Conservation (phyloP, 2,113 vertebrate species). For the Suricata suricatta region DNA sequence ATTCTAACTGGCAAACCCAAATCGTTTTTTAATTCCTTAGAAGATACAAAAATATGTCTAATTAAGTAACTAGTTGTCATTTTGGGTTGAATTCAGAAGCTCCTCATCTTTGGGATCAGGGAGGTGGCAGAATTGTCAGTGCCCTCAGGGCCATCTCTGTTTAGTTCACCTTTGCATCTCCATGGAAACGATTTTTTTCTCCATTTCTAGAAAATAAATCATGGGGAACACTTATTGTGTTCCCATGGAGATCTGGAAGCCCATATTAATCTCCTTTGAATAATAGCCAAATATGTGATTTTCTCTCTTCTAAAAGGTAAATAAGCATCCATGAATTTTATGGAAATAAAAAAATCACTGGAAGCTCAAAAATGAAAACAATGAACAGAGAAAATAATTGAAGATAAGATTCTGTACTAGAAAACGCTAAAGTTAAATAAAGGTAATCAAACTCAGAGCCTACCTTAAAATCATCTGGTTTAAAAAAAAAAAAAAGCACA, state of each 20-base stretch:
- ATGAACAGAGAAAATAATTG: neutral
- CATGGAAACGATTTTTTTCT: slow-evolving; percentile 63
- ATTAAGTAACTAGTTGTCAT: neutral
- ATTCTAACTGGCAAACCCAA: neutral
- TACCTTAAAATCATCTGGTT: neutral
- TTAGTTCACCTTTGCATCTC: slow-evolving; percentile 62
- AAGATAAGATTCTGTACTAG: neutral
- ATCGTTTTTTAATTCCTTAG: neutral
- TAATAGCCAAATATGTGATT: slow-evolving; percentile 39
- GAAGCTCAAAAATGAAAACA: neutral
- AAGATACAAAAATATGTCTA: slow-evolving; percentile 6
- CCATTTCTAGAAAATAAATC: slow-evolving; percentile 55
- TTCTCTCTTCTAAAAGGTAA: neutral
- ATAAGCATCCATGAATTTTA: neutral
- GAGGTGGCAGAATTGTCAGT: neutral
- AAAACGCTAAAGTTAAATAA: neutral
- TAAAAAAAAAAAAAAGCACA: neutral
- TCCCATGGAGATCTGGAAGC: slow-evolving; percentile 65
- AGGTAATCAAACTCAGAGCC: neutral
- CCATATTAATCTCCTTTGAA: slow-evolving; percentile 22
- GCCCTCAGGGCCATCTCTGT: neutral
- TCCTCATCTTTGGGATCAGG: neutral
- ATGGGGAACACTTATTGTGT: slow-evolving; percentile 52
- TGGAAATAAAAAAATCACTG: neutral
- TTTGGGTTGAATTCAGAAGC: slow-evolving; percentile 35